These are phyloP conservation scores for Fissipunctia ypsillon DNA, from an alignment of 2,888 invertebrate species.

Conservation along the genomic window DNA sequence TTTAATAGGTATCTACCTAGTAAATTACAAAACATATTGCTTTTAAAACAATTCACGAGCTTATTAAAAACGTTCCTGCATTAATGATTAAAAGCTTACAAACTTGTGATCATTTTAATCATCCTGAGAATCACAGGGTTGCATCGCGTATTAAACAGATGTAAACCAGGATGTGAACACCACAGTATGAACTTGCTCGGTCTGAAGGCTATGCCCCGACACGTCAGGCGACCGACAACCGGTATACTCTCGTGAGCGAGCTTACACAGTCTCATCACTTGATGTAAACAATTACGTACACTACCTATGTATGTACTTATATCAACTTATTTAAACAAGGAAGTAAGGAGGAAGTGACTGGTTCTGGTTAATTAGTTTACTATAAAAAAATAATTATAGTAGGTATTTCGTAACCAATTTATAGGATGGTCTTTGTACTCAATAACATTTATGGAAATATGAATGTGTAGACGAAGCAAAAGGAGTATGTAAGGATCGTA, in stretches of 20 bases:
- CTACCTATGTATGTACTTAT: conserved; percentile 9
- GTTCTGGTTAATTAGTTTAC: conserved; percentile 27
- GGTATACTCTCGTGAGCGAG: not conserved
- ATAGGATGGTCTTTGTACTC: not conserved
- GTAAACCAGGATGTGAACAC: conserved; percentile 64
- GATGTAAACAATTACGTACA: conserved; percentile 24
- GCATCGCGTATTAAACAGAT: conserved; percentile 20
- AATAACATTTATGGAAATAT: conserved; percentile 6
- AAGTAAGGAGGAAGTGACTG: conserved; percentile 45
- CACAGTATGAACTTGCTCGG: conserved; percentile 59
- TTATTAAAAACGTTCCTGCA: not conserved
- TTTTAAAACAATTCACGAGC: not conserved
- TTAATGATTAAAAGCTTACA: not conserved
- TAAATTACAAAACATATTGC: too few species aligned
- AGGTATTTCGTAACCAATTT: conserved; percentile 5
- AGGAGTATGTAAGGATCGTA: not conserved
- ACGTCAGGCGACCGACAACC: conserved; percentile 29
- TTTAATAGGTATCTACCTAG: too few species aligned
- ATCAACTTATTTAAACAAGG: conserved; percentile 36
- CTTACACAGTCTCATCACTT: conserved; percentile 33
- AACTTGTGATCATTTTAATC: not conserved
- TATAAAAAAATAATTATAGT: conserved; percentile 3
- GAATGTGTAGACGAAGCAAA: not conserved
- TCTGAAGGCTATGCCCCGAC: conserved; percentile 59
- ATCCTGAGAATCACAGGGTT: conserved; percentile 3